These are phyloP conservation scores for Gobio gobio DNA, from an alignment of 2,113 vertebrate genomes.

Conservation along the genomic window DNA sequence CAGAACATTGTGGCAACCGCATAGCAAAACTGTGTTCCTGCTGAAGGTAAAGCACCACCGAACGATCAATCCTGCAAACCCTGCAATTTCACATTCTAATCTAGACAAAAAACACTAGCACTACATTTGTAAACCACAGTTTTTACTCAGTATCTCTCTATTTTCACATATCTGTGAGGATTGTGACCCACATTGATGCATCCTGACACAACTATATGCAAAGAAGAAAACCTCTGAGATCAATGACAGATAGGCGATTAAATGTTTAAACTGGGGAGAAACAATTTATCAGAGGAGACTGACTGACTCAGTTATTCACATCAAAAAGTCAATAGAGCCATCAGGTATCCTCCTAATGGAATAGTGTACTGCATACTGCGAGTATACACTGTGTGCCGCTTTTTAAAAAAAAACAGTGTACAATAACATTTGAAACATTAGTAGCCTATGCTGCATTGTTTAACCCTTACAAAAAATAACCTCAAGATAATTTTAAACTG, in stretches of 20 bases:
- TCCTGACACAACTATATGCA: not conserved
- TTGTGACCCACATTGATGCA: not conserved
- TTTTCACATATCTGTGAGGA: not conserved
- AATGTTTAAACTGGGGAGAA: not conserved
- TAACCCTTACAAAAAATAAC: no score
- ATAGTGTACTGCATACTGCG: no score
- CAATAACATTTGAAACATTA: no score
- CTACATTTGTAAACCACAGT: not conserved
- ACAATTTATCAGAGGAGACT: not conserved
- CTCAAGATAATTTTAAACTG: no score
- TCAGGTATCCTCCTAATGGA: no score
- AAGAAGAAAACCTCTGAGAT: not conserved
- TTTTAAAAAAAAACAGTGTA: no score
- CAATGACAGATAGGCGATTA: not conserved
- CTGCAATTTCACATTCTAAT: slow-evolving; percentile 10
- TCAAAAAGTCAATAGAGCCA: not conserved
- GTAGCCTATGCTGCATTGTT: no score
- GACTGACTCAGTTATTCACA: not conserved
- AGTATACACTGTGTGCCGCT: no score
- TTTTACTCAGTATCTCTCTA: not conserved
- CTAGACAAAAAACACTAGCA: not conserved
- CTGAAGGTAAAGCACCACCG: not conserved
- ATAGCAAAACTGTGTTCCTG: not conserved
- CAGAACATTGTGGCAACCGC: not conserved
- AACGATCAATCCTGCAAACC: not conserved